Base-by-base conservation (phyloP, 2,113 vertebrate species). In the Heliornis fulica region DNA sequence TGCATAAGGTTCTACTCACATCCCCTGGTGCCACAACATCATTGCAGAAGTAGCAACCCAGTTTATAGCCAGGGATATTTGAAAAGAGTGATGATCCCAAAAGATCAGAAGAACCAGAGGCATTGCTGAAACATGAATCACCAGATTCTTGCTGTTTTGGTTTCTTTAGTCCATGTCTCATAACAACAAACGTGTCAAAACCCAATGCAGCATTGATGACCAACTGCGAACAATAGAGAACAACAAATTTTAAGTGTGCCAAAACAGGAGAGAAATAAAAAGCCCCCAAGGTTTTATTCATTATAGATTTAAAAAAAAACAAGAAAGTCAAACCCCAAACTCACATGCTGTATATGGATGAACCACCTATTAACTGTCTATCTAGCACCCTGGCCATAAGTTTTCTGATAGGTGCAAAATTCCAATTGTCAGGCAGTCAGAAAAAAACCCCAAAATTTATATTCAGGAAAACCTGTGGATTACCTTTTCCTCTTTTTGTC, bases 21-120 rank as follows among this genome's bases (percentile, higher is more conserved):
- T 99, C 99, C 96, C 99, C 99, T 5, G 99, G 99, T 56, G 99
- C 99, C 85, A 99, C 99, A 15, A 99, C 99, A 45, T 99, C 99
- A 43, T 99, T 99, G 98, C 99, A 99, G 98, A 99, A 99, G 95
- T 99, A 99, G 96, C 99, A 99, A 94, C 99, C 99, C 32, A 99
- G 98, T 93, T 99, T 99, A 94, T 99, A 99, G 25, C 99, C 99
- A 7, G 99, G 99, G 93, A 99, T 99, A 96, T 99, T 99, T 90
- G 99, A 99, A 97, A 99, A 99, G 32, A 99, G 98, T 1, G 99
- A 99, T 1, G 99, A 98, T 59, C 98, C 98, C 69, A 98, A 94
- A 69, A 97, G 96, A 83, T 98, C 98, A 1, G 97, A 95, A 57
- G 98, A 32, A 46, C 92, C 93, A 4, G 96, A 87, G 7, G 98